Base-by-base conservation (phyloP, 2,888 invertebrate species). In the Cheilosia impressa region DNA sequence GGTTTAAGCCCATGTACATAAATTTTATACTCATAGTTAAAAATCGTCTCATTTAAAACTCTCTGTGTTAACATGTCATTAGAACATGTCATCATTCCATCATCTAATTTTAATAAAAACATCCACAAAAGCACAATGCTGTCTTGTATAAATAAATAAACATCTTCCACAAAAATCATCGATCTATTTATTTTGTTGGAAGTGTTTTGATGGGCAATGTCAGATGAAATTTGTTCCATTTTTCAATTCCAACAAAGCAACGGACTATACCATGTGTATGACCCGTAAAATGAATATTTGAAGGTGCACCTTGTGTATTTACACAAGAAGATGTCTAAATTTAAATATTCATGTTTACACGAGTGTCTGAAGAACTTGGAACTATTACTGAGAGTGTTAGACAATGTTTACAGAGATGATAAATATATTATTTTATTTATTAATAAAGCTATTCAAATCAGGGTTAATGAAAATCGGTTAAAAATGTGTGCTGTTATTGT, bases 171-270 rank as follows among this genome's bases (percentile, higher is more conserved):
- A 38, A 38, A 38, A 22, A 19, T 13, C 6, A 24, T 24, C 15
- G 58, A 58, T 76, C 38, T 81, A 71, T 81, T 81, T 78, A 68
- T 78, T 62, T 72, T 17, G 5, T 22, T 66, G 15, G 47, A 78
- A 83, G 72, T 83, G 72, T 78, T 78, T 62, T 83, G 82, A 83
- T 83, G 72, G 78, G 78, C 41, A 62, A 66, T 78, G 66, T 73
- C 78, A 78, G 78, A 73, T 38, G 63, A 45, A 58, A 45, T 27
- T 68, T 63, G 27, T 63, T 52, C 4, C 43, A 19, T 52, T 66
- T 58, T 53, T 60, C 22, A 68, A 69, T 75, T 55, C 15, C 60
- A 52, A 43, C 27, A 38, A 31, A 41, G 34, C 38, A 10, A 13
- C 38, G 38, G 13, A 38, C 13, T 38, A 38, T 13, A 4, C 38